phyloP scores from a whole-genome alignment of 2,888 invertebrate species.

The Stomorhina lunata region DNA sequence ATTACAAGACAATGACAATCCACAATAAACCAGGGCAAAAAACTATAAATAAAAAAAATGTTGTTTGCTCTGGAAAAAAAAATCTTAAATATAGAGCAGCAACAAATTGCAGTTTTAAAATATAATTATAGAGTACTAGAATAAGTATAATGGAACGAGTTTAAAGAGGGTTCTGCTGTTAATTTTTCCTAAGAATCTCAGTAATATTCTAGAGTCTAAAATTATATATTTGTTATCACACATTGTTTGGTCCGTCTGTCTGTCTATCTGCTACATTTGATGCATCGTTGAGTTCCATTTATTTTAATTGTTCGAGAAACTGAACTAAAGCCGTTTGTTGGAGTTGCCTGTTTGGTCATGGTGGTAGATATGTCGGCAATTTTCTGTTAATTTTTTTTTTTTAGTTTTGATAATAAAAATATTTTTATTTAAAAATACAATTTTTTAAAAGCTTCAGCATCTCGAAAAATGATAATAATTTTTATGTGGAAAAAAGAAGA shows the following conservation, averaged over 20 bases:
- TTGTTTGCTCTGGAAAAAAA: background rate
- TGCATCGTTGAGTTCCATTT: slow-evolving; percentile 58
- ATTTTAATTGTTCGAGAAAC: slow-evolving; percentile 42
- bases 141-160: too few species aligned
- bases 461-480: background rate
- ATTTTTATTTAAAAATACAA: slow-evolving; percentile 32
- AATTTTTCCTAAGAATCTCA: too few species aligned
- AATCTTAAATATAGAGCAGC: slow-evolving; percentile 26
- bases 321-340: slow-evolving; percentile 17
- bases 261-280: slow-evolving; percentile 50
- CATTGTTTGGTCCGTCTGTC: too few species aligned
- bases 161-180: too few species aligned
- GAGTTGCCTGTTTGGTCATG: slow-evolving; percentile 19
- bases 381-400: background rate
- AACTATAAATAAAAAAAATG: background rate
- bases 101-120: background rate
- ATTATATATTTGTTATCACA: slow-evolving; percentile 37
- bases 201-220: too few species aligned
- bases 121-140: background rate
- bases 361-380: background rate
- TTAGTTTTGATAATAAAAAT: slow-evolving; percentile 2
- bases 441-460: slow-evolving; percentile 24
- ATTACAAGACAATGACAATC: background rate
- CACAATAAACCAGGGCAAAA: too few species aligned
- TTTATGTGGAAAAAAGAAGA: background rate